Evolutionary conservation across 2,888 invertebrate species (phyloP), one percentile per base, ranked within the genome.

Genomic region (Lottia gigantea): DNA sequence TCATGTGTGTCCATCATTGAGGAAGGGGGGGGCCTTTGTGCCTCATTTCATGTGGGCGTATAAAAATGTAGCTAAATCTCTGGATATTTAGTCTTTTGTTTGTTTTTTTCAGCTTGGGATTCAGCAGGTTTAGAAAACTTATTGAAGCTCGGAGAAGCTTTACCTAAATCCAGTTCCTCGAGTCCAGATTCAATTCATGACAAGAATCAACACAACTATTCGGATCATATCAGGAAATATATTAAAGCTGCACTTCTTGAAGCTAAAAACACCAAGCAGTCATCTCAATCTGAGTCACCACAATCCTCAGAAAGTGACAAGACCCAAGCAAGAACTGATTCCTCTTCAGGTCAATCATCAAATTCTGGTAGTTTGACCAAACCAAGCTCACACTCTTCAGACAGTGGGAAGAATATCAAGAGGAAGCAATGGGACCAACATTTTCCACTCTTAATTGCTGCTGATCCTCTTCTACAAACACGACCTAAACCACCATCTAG

Each of bases 231-330:
- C 23, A 55, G 23, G 14, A 23, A 23, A 11, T 55, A 19, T 14
- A 55, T 55, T 23, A 8, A 55, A 14, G 23, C 55, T 8, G 55
- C 55, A 23, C 23, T 55, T 23, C 55, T 55, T 8, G 55, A 55
- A 23, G 55, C 55, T 11, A 55, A 55, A 67, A 62, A 68, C 25
- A 62, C 68, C 0, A 68, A 45, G 7, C 46, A 25, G 19, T 68
- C 68, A 2, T 68, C 71, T 0, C 72, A 74, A 6, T 76, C 72
- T n/a, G 73, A 71, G 15, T 73, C 73, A 15, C 72, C 71, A 40
- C 76, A 76, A 73, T 74, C 73, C 47, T 73, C 74, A 26, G 75
- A 73, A 49, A 68, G 71, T 61, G 75, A 69, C 40, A 69, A 69
- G 46, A 40, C 49, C 2, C 69, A 69, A 11, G 19, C 45, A 4